Percentiles rank a stretch among this genome's conserved stretches.
phyloP scores from a whole-genome alignment of 2,888 invertebrate genomes.

The Perdita meconis region DNA sequence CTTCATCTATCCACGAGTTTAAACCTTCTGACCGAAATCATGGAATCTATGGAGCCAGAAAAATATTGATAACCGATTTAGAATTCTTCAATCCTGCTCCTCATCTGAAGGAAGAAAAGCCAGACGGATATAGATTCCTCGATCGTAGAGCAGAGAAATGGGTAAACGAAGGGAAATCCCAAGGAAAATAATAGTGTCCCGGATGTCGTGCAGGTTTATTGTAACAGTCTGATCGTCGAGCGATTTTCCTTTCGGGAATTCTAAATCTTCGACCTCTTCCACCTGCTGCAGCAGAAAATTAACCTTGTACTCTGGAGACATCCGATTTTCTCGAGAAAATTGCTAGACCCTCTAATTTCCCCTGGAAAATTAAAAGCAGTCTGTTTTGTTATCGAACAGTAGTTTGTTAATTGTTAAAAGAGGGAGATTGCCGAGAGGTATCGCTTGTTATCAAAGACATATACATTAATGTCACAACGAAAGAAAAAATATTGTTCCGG shows the following conservation, averaged over 20 bases:
- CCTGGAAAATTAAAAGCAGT: no score
- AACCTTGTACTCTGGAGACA: not conserved
- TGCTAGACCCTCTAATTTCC: no score
- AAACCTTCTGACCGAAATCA: no score
- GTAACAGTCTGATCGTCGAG: slow-evolving; percentile 38
- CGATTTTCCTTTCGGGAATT: slow-evolving; percentile 47
- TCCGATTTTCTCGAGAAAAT: no score
- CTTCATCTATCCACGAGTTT: no score
- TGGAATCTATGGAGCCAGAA: no score
- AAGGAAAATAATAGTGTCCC: slow-evolving; percentile 59
- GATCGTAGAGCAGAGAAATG: slow-evolving; percentile 25
- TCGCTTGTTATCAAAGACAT: not conserved
- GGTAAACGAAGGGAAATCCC: slow-evolving; percentile 40
- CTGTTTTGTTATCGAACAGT: no score
- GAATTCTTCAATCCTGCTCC: no score
- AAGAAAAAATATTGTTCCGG: not conserved
- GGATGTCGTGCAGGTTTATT: slow-evolving; percentile 59
- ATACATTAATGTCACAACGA: not conserved
- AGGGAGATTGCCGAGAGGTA: no score
- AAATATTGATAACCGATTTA: no score
- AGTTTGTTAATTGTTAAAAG: no score
- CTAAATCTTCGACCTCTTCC: slow-evolving; percentile 39
- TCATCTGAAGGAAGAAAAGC: no score
- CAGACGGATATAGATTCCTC: slow-evolving; percentile 30
- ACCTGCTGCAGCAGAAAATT: not conserved